These are phyloP conservation scores for Acleris laterana DNA, from an alignment of 2,888 invertebrate species.

Conservation along the genomic window DNA sequence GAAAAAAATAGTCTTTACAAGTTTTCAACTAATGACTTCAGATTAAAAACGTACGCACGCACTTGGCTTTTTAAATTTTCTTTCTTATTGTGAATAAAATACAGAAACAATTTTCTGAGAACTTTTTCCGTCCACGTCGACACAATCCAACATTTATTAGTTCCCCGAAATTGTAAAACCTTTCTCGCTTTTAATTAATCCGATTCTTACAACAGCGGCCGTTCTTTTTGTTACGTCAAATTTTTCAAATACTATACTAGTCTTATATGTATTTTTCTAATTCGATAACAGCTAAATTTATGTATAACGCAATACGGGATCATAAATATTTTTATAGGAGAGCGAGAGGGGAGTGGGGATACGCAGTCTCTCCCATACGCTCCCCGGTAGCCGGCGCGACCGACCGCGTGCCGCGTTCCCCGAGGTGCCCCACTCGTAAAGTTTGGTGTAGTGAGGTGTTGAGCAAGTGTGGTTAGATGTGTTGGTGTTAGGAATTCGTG, in stretches of 20 bases:
- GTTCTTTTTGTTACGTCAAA: neutral
- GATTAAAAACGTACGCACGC: neutral
- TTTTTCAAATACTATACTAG: too few species aligned
- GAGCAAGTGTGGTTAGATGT: conserved; percentile 43
- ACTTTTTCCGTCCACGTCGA: conserved; percentile 1
- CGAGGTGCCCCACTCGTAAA: conserved; percentile 29
- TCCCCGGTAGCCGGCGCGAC: conserved; percentile 52
- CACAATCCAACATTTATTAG: neutral
- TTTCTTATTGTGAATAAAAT: neutral
- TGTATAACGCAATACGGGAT: conserved; percentile 74
- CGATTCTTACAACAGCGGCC: neutral
- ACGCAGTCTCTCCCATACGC: conserved; percentile 57
- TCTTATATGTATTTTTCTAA: neutral
- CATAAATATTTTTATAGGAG: conserved; percentile 74
- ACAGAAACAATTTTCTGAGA: neutral
- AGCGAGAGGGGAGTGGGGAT: conserved; percentile 49
- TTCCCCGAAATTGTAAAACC: neutral
- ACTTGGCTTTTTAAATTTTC: neutral
- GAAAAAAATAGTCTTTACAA: too few species aligned
- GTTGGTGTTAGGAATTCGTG: conserved; percentile 45
- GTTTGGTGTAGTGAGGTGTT: conserved; percentile 45
- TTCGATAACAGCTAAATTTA: conserved; percentile 36
- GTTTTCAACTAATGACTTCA: too few species aligned
- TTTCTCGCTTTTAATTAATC: conserved; percentile 8
- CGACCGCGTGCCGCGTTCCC: conserved; percentile 51